phyloP scores from a whole-genome alignment of 2,113 vertebrate genomes.

The Montifringilla adamsi region DNA sequence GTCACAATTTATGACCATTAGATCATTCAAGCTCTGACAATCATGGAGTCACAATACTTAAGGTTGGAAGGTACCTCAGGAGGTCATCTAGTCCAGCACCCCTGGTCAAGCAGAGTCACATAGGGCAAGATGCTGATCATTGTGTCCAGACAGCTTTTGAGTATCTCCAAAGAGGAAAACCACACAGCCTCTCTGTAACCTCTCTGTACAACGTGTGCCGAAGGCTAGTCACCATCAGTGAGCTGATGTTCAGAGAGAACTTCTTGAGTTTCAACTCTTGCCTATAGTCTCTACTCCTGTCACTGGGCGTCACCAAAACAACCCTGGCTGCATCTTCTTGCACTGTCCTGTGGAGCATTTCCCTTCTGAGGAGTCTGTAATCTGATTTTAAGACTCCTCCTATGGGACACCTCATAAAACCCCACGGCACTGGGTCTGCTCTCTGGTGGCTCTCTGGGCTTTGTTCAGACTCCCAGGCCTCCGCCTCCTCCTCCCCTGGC shows the following conservation, averaged over 20 bases:
- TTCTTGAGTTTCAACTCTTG: neutral
- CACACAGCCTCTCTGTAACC: neutral
- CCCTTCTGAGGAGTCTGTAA: too few relatives aligned
- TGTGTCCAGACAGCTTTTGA: neutral
- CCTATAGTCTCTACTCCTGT: neutral
- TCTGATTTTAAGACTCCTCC: too few relatives aligned
- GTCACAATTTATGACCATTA: neutral
- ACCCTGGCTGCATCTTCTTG: neutral
- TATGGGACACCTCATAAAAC: too few relatives aligned
- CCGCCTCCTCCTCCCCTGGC: too few relatives aligned
- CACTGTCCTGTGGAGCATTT: neutral
- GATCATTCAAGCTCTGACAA: neutral
- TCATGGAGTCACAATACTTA: neutral
- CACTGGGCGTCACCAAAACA: neutral
- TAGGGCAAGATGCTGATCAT: rapidly evolving
- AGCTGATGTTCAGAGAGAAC: neutral
- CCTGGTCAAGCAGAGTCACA: rapidly evolving
- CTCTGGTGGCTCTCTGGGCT: too few relatives aligned
- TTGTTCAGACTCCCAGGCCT: too few relatives aligned
- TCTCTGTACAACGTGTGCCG: neutral
- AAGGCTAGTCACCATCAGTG: neutral
- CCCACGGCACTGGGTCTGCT: too few relatives aligned
- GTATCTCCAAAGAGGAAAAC: neutral
- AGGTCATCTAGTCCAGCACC: rapidly evolving
- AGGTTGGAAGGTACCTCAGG: neutral